Conservation (phyloP, 2,113 vertebrate genomes). For the Ceuthmochares aereus region DNA sequence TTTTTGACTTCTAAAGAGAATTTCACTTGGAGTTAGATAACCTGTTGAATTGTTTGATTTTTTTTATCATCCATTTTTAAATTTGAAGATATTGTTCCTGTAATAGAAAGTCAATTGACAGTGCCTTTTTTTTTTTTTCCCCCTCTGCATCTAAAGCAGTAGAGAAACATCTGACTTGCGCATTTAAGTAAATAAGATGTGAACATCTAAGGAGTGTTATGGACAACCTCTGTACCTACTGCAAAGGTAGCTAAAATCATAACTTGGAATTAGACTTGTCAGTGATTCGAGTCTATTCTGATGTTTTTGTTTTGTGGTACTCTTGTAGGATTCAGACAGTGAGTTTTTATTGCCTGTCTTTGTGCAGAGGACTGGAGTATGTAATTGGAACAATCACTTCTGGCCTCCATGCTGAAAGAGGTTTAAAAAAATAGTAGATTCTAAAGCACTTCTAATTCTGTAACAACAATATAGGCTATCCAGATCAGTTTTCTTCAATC, state of each 20-base stretch:
- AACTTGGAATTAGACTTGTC: background rate
- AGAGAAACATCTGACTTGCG: background rate
- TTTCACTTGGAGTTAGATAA: background rate
- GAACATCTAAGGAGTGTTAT: background rate
- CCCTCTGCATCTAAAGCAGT: background rate
- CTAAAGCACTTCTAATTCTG: background rate
- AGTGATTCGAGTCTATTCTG: background rate
- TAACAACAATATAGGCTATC: background rate
- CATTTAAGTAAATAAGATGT: background rate
- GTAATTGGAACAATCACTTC: background rate
- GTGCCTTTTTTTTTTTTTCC: background rate
- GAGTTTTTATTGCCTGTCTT: background rate
- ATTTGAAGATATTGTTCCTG: background rate
- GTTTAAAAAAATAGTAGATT: background rate
- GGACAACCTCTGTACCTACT: background rate
- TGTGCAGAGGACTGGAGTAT: background rate
- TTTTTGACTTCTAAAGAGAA: background rate
- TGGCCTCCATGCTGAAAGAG: background rate
- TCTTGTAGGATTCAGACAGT: background rate
- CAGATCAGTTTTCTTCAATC: background rate
- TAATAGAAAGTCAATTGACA: background rate
- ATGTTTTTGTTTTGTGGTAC: background rate
- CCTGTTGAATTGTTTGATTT: background rate
- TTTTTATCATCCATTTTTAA: background rate
- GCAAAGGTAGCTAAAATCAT: background rate